Conservation (phyloP, 2,888 invertebrate species). For the Himalopsyche anomala region DNA sequence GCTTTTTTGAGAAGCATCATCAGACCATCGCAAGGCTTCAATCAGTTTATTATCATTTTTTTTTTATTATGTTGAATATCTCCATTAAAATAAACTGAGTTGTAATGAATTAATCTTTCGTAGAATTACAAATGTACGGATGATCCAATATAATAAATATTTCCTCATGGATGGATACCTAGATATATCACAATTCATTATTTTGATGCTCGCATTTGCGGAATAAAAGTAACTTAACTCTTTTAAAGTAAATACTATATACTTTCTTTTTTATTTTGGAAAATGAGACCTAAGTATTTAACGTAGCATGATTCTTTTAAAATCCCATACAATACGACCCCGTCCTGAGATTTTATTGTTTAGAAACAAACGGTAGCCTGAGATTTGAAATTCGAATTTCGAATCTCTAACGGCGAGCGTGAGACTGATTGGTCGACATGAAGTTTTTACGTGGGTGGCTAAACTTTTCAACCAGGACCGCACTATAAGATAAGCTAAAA, state of each 20-base stretch:
- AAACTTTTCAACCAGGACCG: constrained; percentile 9
- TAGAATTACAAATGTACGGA: too few species aligned
- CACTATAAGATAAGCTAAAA: neutral
- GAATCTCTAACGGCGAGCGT: constrained; percentile 6
- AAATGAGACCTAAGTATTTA: neutral
- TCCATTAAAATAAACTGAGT: too few species aligned
- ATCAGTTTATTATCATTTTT: too few species aligned
- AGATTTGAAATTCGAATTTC: constrained; percentile 46
- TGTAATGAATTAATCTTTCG: too few species aligned
- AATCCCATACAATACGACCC: constrained; percentile 38
- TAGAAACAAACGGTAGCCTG: constrained; percentile 43
- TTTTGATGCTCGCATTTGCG: too few species aligned
- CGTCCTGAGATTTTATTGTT: constrained; percentile 50
- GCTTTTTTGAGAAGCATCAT: too few species aligned
- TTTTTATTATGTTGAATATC: too few species aligned
- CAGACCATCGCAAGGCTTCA: too few species aligned
- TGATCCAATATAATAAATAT: too few species aligned
- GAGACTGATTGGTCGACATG: constrained; percentile 30
- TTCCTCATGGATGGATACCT: too few species aligned
- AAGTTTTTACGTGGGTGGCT: constrained; percentile 27
- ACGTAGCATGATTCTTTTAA: neutral
- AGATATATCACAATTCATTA: too few species aligned
- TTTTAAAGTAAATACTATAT: neutral
- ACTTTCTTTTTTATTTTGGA: neutral
- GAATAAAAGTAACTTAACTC: neutral